Conservation (phyloP, 2,888 invertebrate species). For the Macrosiphum euphorbiae region DNA sequence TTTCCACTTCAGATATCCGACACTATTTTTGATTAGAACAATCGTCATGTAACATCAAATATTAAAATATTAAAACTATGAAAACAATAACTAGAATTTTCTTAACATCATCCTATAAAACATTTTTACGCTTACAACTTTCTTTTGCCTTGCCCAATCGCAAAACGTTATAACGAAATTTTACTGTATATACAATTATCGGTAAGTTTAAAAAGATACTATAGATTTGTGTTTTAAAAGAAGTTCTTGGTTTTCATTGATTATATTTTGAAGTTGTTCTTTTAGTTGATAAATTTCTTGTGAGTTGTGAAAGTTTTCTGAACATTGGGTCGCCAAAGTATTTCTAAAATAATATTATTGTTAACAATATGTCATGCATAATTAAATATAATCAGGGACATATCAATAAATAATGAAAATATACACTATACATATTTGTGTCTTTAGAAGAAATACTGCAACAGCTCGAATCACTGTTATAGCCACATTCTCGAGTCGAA, state of each 20-base stretch:
- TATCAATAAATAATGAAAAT: neutral
- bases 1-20: neutral
- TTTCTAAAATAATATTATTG: neutral
- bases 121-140: neutral
- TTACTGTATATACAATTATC: neutral
- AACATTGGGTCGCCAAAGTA: too few relatives aligned
- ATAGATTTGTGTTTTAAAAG: neutral
- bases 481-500: neutral
- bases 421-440: neutral
- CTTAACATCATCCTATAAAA: neutral
- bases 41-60: neutral
- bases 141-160: neutral
- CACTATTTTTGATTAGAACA: neutral
- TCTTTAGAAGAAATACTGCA: neutral
- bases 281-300: neutral
- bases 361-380: neutral
- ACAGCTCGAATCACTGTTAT: neutral
- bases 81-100: neutral
- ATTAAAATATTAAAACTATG: neutral
- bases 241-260: conserved; percentile 17
- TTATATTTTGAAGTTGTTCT: neutral
- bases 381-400: neutral
- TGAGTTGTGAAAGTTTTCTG: neutral
- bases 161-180: neutral
- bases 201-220: neutral